Conservation (phyloP, 2,888 invertebrate genomes). For the Leptinotarsa haldemani region DNA sequence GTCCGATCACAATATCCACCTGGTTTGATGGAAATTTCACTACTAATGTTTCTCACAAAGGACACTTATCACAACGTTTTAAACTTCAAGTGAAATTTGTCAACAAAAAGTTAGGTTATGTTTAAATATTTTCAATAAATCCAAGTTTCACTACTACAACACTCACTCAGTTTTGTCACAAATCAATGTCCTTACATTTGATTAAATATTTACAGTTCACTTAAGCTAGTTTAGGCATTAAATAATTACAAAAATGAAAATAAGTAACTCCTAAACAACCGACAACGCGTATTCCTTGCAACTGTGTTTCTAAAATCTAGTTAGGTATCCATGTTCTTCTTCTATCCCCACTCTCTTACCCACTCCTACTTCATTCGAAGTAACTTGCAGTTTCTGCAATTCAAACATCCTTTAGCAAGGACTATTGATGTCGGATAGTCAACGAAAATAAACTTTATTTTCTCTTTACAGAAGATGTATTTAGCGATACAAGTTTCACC, state of each 20-base stretch:
- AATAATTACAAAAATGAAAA: conserved; percentile 47
- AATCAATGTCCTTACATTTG: conserved; percentile 28
- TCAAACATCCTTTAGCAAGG: conserved; percentile 18
- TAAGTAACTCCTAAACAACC: conserved; percentile 46
- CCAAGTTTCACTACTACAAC: conserved; percentile 24
- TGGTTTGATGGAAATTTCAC: conserved; percentile 27
- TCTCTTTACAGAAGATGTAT: not conserved
- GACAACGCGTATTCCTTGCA: conserved; percentile 47
- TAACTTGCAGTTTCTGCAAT: conserved; percentile 10
- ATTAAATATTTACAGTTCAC: not conserved
- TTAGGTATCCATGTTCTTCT: conserved; percentile 53
- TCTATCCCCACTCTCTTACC: conserved; percentile 39
- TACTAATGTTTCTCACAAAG: conserved; percentile 31
- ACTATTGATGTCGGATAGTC: conserved; percentile 2
- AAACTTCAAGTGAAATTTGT: conserved; percentile 37
- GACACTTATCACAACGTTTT: conserved; percentile 37
- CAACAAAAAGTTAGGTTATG: conserved; percentile 46
- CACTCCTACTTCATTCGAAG: conserved; percentile 36
- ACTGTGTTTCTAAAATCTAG: conserved; percentile 50
- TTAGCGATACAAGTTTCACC: not conserved
- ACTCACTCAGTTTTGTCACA: conserved; percentile 30
- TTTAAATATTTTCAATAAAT: conserved; percentile 30
- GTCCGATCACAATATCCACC: conserved; percentile 11
- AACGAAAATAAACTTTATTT: not conserved
- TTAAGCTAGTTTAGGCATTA: conserved; percentile 29